Conservation (phyloP, 92 coral and sea anemone genomes). For the Siderastrea radians region DNA sequence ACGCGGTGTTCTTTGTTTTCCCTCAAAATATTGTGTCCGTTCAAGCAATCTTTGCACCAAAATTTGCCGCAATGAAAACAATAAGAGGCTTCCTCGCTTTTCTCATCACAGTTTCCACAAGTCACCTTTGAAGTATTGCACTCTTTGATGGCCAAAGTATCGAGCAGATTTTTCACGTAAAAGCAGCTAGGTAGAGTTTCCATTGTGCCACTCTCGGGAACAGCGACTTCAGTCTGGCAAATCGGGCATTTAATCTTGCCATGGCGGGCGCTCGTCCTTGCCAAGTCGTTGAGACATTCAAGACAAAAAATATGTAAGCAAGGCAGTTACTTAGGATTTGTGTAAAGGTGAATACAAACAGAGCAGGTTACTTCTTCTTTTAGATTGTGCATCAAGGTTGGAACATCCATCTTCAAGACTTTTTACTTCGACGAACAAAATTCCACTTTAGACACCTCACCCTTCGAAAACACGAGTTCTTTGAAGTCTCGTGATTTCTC, state of each 20-base stretch:
- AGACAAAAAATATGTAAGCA: slow-evolving; percentile 62
- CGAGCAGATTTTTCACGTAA: slow-evolving; percentile 56
- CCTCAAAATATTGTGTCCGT: slow-evolving; percentile 34
- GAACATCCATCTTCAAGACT: slow-evolving; percentile 10
- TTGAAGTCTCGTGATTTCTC: not conserved
- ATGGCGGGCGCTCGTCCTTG: slow-evolving; percentile 19
- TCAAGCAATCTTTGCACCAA: slow-evolving; percentile 37
- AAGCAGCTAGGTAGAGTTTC: slow-evolving; percentile 39
- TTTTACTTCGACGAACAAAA: too few species aligned
- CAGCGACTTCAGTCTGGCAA: not conserved
- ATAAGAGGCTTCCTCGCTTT: slow-evolving; percentile 36
- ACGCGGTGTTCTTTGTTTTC: slow-evolving; percentile 42
- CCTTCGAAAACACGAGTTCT: not conserved
- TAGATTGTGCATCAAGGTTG: slow-evolving; percentile 28
- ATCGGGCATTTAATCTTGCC: slow-evolving; percentile 40
- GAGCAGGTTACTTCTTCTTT: slow-evolving; percentile 44
- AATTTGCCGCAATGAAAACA: slow-evolving; percentile 56
- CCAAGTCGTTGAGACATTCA: slow-evolving; percentile 43
- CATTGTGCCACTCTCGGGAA: slow-evolving; percentile 38
- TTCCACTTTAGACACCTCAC: too few species aligned
- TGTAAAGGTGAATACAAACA: slow-evolving; percentile 43
- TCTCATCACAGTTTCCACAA: slow-evolving; percentile 47
- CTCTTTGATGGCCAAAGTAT: slow-evolving; percentile 43
- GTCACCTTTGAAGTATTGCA: slow-evolving; percentile 28
- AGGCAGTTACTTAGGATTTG: slow-evolving; percentile 50